Evolutionary conservation across 2,888 invertebrate genomes (phyloP).

Genomic region (Watsonalla binaria): DNA sequence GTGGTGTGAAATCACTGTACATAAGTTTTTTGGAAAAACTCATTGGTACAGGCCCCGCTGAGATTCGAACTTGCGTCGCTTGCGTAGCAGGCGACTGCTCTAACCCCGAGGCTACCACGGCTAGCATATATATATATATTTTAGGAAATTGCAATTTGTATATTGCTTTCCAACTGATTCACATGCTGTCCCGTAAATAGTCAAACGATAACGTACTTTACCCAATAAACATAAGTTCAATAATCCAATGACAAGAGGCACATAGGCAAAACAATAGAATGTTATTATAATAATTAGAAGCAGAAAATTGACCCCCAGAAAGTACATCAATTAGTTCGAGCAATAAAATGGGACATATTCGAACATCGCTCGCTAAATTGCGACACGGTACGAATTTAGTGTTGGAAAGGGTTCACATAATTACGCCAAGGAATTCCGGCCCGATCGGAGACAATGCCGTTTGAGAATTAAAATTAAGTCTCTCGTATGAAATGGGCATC

Average conservation of each 20-base stretch:
- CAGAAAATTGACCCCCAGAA: conserved; percentile 26
- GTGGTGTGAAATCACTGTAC: no score
- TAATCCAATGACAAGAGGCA: not conserved
- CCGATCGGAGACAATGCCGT: conserved; percentile 39
- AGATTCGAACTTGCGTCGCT: no score
- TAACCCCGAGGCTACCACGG: no score
- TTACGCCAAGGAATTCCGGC: conserved; percentile 47
- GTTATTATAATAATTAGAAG: conserved; percentile 1
- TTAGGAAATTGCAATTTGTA: no score
- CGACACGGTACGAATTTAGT: conserved; percentile 48
- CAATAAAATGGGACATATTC: conserved; percentile 39
- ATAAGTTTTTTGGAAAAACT: no score
- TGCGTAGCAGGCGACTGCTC: no score
- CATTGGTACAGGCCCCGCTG: no score
- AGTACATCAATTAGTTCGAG: conserved; percentile 29
- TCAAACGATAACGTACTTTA: not conserved
- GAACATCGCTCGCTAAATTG: conserved; percentile 39
- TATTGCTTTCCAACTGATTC: not conserved
- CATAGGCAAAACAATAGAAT: not conserved
- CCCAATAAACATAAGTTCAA: not conserved
- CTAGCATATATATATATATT: no score
- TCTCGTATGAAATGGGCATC: conserved; percentile 16
- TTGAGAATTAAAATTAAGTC: conserved; percentile 38
- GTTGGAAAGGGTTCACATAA: conserved; percentile 46
- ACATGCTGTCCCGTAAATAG: not conserved